phyloP scores from a whole-genome alignment of 2,797 vertebrate genomes.

The Odontamblyopus lacepedii region DNA sequence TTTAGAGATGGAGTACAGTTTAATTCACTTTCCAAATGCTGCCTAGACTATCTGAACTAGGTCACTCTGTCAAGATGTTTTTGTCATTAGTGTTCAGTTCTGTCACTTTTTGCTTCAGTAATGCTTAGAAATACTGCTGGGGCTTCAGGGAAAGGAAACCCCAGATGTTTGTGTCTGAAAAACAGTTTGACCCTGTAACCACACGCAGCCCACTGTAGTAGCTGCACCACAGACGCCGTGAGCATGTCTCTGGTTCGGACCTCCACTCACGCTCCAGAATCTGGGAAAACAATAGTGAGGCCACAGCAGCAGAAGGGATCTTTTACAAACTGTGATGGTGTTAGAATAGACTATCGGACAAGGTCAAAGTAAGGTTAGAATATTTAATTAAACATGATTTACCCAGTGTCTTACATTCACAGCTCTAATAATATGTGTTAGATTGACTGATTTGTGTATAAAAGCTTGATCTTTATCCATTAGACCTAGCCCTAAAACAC shows the following conservation, averaged over 20 bases:
- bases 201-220: conserved; percentile 49
- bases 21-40: conserved; percentile 32
- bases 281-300: conserved; percentile 48
- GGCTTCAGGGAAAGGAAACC: conserved; percentile 64
- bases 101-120: conserved; percentile 30
- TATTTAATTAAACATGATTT: neutral
- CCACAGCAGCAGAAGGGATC: conserved; percentile 42
- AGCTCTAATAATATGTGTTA: neutral
- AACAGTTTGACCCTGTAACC: conserved; percentile 60
- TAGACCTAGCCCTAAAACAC: neutral
- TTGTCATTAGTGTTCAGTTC: conserved; percentile 27
- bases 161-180: conserved; percentile 71
- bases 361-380: conserved; percentile 9
- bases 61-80: conserved; percentile 14
- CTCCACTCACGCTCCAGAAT: conserved; percentile 30
- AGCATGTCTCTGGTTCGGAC: conserved; percentile 66
- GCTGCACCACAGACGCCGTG: conserved; percentile 47
- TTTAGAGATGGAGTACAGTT: conserved; percentile 37
- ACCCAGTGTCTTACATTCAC: neutral
- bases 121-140: conserved; percentile 36
- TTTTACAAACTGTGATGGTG: conserved; percentile 11
- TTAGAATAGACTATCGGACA: conserved; percentile 12
- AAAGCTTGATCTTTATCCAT: neutral
- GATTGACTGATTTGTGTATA: conserved; percentile 6
- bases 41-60: conserved; percentile 3